phyloP scores from a whole-genome alignment of 2,888 invertebrate genomes.

The Tenthredo notha region DNA sequence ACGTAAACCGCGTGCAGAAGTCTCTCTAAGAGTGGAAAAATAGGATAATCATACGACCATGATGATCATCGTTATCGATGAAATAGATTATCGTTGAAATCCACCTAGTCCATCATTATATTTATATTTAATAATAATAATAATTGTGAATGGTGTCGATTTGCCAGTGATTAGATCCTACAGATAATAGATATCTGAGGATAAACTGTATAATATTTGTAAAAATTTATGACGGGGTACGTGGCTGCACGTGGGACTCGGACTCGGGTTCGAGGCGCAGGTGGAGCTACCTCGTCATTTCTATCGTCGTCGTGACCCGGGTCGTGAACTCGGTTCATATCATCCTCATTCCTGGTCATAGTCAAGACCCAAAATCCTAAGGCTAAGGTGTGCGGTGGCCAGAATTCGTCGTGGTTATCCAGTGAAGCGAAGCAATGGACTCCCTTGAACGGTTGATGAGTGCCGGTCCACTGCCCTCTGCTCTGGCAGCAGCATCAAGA shows the following conservation, averaged over 20 bases:
- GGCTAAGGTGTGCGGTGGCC: background rate
- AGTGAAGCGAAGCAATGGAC: constrained; percentile 82
- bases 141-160: background rate
- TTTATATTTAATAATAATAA: too few species aligned
- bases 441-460: constrained; percentile 90
- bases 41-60: background rate
- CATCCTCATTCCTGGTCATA: background rate
- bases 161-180: background rate
- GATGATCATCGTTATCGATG: background rate
- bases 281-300: background rate
- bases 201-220: background rate
- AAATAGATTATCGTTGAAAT: background rate
- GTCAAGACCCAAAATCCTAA: background rate
- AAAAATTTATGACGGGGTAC: constrained; percentile 47
- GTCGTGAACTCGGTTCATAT: constrained; percentile 1
- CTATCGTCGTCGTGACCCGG: constrained; percentile 46
- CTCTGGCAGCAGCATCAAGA: constrained; percentile 82
- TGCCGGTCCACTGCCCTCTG: constrained; percentile 85
- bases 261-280: constrained; percentile 34
- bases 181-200: too few species aligned
- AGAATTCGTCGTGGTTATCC: constrained; percentile 1
- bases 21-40: constrained; percentile 7
- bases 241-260: constrained; percentile 40
- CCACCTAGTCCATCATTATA: background rate
- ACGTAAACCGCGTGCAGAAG: constrained; percentile 20